Evolutionary conservation across 2,113 vertebrate genomes (phyloP).

Genomic region (Cygnus atratus): DNA sequence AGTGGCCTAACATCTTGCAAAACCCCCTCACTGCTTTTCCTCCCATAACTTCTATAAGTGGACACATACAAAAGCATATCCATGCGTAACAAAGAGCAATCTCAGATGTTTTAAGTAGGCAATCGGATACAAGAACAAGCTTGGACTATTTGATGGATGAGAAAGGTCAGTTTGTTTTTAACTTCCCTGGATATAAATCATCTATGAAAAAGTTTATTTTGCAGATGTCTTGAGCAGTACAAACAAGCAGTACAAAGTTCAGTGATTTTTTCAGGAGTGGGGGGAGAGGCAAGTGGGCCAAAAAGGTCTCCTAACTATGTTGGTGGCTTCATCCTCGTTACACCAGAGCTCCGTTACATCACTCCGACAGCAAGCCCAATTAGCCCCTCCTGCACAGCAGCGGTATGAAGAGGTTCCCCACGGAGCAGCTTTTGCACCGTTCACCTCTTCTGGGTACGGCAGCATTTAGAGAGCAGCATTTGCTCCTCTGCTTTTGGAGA

Average conservation of each 20-base stretch:
- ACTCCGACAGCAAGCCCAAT: not conserved
- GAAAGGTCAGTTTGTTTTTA: slow-evolving; percentile 65
- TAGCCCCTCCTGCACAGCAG: not conserved
- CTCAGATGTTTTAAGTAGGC: slow-evolving; percentile 29
- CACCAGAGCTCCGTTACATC: not conserved
- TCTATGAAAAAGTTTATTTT: slow-evolving; percentile 50
- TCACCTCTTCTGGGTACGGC: not conserved
- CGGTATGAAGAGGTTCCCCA: not conserved
- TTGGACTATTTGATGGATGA: slow-evolving; percentile 54
- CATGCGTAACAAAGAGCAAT: slow-evolving; percentile 34
- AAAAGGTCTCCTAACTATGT: not conserved
- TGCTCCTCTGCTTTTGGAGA: not conserved
- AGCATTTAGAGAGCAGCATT: not conserved
- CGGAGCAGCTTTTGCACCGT: fast-evolving
- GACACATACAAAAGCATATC: not conserved
- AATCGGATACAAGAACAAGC: not conserved
- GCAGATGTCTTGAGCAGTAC: slow-evolving; percentile 15
- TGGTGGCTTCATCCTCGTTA: not conserved
- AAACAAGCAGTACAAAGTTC: slow-evolving; percentile 59
- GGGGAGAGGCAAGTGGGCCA: not conserved
- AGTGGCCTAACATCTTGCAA: slow-evolving; percentile 53
- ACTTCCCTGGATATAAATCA: slow-evolving; percentile 55
- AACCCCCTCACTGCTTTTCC: not conserved
- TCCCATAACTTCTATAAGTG: not conserved
- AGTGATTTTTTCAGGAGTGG: not conserved